Conservation (phyloP, 2,113 vertebrate species). For the Rhadina sibilatrix region DNA sequence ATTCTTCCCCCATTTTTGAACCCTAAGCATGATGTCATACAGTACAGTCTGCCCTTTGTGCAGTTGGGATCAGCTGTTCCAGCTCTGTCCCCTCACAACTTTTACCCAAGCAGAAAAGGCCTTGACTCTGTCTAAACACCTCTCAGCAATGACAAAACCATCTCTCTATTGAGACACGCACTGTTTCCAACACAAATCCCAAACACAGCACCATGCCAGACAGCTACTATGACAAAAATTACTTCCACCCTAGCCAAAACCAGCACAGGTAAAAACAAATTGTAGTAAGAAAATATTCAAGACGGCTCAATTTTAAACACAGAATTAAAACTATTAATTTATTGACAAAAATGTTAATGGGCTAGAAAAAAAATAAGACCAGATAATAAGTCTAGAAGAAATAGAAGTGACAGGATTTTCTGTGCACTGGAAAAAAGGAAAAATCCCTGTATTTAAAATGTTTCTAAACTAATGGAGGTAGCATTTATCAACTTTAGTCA, state of each 20-base stretch:
- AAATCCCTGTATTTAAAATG: not conserved
- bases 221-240: not conserved
- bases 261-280: not conserved
- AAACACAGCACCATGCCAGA: not conserved
- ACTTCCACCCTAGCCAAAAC: not conserved
- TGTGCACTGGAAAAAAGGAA: not conserved
- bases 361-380: no score
- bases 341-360: not conserved
- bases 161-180: not conserved
- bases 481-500: not conserved
- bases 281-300: not conserved
- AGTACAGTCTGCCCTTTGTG: no score
- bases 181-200: not conserved
- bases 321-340: not conserved
- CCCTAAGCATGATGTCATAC: rapidly evolving
- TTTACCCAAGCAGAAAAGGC: not conserved
- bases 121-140: not conserved
- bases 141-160: not conserved
- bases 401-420: not conserved
- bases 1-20: not conserved
- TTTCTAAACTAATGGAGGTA: not conserved
- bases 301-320: not conserved
- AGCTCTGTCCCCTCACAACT: not conserved
- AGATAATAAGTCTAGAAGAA: not conserved
- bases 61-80: not conserved